These are phyloP conservation scores for Sclerodermus sp. DNA, from an alignment of 2,888 invertebrate species.

Conservation along the genomic window DNA sequence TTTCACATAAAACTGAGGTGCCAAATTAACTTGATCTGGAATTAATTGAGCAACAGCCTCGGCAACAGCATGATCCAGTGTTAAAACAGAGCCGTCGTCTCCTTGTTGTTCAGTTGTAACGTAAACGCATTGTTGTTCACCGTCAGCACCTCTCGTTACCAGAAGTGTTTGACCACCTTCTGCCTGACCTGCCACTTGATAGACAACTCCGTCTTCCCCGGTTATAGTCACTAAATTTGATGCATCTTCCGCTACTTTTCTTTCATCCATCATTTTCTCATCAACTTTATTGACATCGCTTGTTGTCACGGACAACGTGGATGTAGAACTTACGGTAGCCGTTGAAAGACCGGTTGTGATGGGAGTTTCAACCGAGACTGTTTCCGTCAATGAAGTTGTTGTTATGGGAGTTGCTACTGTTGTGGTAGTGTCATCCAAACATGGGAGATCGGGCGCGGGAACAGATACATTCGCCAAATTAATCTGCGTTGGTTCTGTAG, in stretches of 20 bases:
- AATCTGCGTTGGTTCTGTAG: slow-evolving; percentile 41
- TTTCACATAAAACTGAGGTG: slow-evolving; percentile 56
- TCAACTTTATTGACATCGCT: slow-evolving; percentile 53
- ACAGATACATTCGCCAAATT: slow-evolving; percentile 36
- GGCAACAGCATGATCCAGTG: slow-evolving; percentile 61
- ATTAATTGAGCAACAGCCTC: slow-evolving; percentile 63
- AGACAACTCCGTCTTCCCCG: slow-evolving; percentile 81
- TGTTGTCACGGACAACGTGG: slow-evolving; percentile 24
- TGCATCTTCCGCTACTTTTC: slow-evolving; percentile 56
- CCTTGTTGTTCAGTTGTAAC: slow-evolving; percentile 64
- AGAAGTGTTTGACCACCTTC: slow-evolving; percentile 76
- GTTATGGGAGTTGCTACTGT: slow-evolving; percentile 14
- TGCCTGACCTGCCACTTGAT: slow-evolving; percentile 79
- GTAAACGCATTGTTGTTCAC: slow-evolving; percentile 72
- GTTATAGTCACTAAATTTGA: slow-evolving; percentile 76
- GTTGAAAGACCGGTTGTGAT: slow-evolving; percentile 24
- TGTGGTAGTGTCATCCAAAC: slow-evolving; percentile 45
- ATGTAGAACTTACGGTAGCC: slow-evolving; percentile 25
- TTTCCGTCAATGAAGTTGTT: slow-evolving; percentile 18
- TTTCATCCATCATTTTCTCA: slow-evolving; percentile 66
- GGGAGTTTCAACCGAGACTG: slow-evolving; percentile 17
- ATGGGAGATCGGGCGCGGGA: slow-evolving; percentile 48
- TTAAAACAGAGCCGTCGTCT: slow-evolving; percentile 62
- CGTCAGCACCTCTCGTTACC: slow-evolving; percentile 74
- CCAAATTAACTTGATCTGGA: slow-evolving; percentile 59